phyloP scores from a whole-genome alignment of 2,888 invertebrate genomes.

The Pollenia angustigena region DNA sequence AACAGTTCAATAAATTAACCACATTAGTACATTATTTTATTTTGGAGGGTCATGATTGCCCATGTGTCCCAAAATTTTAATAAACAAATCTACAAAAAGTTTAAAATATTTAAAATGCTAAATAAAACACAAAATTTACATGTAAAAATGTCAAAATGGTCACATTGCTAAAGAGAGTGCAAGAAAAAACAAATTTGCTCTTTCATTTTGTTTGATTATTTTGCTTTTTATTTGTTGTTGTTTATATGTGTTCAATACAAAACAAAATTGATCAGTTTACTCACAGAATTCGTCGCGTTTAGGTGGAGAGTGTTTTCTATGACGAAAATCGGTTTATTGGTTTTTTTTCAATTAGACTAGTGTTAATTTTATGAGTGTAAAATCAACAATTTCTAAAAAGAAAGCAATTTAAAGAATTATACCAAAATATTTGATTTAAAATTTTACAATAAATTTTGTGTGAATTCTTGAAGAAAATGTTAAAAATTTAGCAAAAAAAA shows the following conservation, averaged over 20 bases:
- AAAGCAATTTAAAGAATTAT: slow-evolving; percentile 45
- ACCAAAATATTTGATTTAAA: slow-evolving; percentile 34
- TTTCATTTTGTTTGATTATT: slow-evolving; percentile 9
- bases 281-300: slow-evolving; percentile 75
- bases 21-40: no score
- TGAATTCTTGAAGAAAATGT: slow-evolving; percentile 46
- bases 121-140: no score
- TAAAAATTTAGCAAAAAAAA: neutral
- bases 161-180: no score
- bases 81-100: no score
- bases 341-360: slow-evolving; percentile 17
- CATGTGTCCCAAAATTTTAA: no score
- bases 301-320: slow-evolving; percentile 64
- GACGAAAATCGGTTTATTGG: neutral
- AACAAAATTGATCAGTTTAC: slow-evolving; percentile 74
- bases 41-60: no score
- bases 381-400: neutral
- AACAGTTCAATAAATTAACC: no score
- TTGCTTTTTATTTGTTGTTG: slow-evolving; percentile 24
- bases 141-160: no score
- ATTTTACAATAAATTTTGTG: slow-evolving; percentile 17
- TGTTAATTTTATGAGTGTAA: slow-evolving; percentile 48
- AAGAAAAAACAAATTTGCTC: slow-evolving; percentile 6
- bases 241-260: slow-evolving; percentile 54
- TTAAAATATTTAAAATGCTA: no score